Evolutionary conservation across 2,888 invertebrate genomes (phyloP).

Genomic region (Acronicta psi): DNA sequence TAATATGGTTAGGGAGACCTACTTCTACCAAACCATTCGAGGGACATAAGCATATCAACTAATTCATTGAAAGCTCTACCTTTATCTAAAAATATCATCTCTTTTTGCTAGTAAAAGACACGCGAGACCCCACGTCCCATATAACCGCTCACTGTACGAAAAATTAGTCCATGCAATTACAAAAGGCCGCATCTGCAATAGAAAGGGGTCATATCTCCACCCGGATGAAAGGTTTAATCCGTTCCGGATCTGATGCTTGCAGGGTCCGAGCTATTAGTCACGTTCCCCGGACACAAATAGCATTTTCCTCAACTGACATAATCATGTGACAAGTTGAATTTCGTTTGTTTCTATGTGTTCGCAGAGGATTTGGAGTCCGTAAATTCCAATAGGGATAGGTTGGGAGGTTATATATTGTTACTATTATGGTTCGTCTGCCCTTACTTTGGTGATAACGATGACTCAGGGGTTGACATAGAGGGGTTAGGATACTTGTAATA

Average conservation of each 20-base stretch:
- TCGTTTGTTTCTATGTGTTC: constrained; percentile 18
- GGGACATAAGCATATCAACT: too few species aligned
- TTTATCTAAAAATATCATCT: too few species aligned
- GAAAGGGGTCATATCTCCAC: constrained; percentile 13
- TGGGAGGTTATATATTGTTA: constrained; percentile 29
- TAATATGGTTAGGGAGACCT: too few species aligned
- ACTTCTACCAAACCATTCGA: too few species aligned
- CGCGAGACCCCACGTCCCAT: constrained; percentile 2
- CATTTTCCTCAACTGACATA: constrained; percentile 55
- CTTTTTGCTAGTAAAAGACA: too few species aligned
- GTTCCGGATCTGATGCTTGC: constrained; percentile 29
- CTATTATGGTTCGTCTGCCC: constrained; percentile 14
- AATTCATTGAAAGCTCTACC: too few species aligned
- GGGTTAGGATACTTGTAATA: too few species aligned
- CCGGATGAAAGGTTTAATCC: constrained; percentile 41
- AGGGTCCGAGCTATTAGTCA: constrained; percentile 50
- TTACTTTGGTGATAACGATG: constrained; percentile 13
- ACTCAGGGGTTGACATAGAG: constrained; percentile 23
- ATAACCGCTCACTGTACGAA: constrained; percentile 1
- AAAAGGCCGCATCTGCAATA: constrained; percentile 28
- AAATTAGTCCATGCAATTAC: constrained; percentile 29
- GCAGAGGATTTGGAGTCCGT: constrained; percentile 9
- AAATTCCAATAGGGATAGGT: constrained; percentile 23
- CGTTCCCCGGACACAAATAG: constrained; percentile 49
- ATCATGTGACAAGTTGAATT: constrained; percentile 46